These are phyloP conservation scores for Tetramorium parvispinum DNA, from an alignment of 1,140 invertebrate species.

Conservation along the genomic window DNA sequence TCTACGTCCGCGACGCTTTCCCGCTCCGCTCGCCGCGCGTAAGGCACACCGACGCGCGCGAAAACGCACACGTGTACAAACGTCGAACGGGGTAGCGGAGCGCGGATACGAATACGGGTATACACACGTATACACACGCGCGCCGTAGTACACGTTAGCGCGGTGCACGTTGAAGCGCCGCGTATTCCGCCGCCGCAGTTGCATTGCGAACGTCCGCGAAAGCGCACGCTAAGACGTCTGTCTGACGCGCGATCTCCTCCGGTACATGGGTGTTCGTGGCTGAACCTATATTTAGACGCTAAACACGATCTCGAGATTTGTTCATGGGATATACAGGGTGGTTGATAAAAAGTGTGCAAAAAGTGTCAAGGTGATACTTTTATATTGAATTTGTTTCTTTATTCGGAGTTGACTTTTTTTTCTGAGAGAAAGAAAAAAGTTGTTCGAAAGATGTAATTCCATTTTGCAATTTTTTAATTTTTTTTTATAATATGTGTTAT, in stretches of 20 bases:
- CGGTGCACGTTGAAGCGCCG: slow-evolving; percentile 45
- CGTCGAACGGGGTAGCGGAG: too few relatives aligned
- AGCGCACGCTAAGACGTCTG: slow-evolving; percentile 36
- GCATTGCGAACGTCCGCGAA: slow-evolving; percentile 49
- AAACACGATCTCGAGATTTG: background rate
- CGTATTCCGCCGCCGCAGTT: slow-evolving; percentile 49
- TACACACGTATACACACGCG: background rate
- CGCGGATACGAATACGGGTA: background rate
- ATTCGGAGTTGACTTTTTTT: background rate
- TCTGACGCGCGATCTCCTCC: background rate
- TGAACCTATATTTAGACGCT: background rate
- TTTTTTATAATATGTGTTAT: too few relatives aligned
- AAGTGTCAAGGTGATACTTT: slow-evolving; percentile 1
- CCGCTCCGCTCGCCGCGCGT: background rate
- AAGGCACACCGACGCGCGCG: background rate
- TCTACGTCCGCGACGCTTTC: slow-evolving; percentile 35
- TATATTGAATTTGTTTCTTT: background rate
- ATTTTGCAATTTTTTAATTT: background rate
- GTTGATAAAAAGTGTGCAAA: background rate
- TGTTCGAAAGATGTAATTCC: background rate
- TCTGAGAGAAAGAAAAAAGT: background rate
- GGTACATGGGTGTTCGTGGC: background rate
- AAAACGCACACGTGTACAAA: background rate
- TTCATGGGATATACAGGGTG: background rate
- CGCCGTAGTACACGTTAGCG: slow-evolving; percentile 9